These are phyloP conservation scores for Eleginops maclovinus DNA, from an alignment of 2,113 vertebrate genomes.

Conservation along the genomic window DNA sequence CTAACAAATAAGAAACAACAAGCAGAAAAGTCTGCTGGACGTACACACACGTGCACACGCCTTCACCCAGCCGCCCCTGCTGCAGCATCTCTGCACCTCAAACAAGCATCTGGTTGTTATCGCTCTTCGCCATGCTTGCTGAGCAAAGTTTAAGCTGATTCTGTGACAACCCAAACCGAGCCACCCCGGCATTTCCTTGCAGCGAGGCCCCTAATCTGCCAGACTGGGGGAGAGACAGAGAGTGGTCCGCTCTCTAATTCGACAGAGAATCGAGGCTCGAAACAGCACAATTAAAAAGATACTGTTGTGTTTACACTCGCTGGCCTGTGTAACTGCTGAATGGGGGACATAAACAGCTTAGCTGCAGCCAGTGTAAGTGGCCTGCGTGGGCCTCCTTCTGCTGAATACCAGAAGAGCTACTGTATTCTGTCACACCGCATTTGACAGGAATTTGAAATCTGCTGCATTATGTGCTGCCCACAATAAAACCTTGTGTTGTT, in stretches of 20 bases:
- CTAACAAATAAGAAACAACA: conserved; percentile 67
- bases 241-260: conserved; percentile 79
- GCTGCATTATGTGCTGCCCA: conserved; percentile 76
- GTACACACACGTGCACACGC: conserved; percentile 44
- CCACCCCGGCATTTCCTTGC: conserved; percentile 80
- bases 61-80: conserved; percentile 52
- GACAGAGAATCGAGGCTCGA: conserved; percentile 79
- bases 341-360: conserved; percentile 86
- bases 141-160: conserved; percentile 88
- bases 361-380: conserved; percentile 80
- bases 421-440: conserved; percentile 78
- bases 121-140: conserved; percentile 79
- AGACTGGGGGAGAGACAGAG: conserved; percentile 69
- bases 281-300: conserved; percentile 86
- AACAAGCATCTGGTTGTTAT: conserved; percentile 83
- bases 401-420: conserved; percentile 69
- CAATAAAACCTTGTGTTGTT: conserved; percentile 83
- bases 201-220: conserved; percentile 81
- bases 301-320: conserved; percentile 85
- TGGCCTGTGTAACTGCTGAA: conserved; percentile 85
- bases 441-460: conserved; percentile 84
- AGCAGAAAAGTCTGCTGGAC: conserved; percentile 67
- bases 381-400: conserved; percentile 67
- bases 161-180: conserved; percentile 81
- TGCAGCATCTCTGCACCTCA: conserved; percentile 68